Evolutionary conservation across 2,113 vertebrate genomes (phyloP), one percentile per base, ranked within the genome.

Genomic region (Cisticola juncidis): DNA sequence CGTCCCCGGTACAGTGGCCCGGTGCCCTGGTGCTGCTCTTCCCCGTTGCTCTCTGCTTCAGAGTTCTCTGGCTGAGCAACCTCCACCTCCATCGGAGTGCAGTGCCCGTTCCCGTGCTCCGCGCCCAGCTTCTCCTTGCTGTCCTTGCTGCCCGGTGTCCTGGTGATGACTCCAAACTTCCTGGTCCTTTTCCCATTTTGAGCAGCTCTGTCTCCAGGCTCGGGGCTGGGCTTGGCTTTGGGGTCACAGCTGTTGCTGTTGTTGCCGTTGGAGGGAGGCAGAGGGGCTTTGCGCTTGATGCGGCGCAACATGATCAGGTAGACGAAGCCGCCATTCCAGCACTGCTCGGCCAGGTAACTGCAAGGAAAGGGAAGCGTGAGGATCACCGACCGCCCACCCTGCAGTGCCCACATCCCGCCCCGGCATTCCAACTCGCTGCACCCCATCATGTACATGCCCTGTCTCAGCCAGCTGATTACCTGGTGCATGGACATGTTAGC

Each of bases 291-390:
- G 95, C 98, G 98, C 97, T 99, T 99, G 92, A 99, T 99, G 93
- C 99, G 98, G 82, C 99, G 99, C 94, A 99, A 98, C 98, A 99
- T 99, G 98, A 99, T 99, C 98, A 99, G 97, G 98, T 99, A 99
- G 98, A 99, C 98, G 7, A 98, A 99, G 96, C 99, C 99, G 92
- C 99, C 99, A 98, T 99, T 99, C 99, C 99, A 99, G 98, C 99
- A 99, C 98, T 99, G 99, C 91, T 99, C 98, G 35, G 99, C 99
- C 98, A 99, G 97, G 97, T 99, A 99, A 97, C 99, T 99, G 98
- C 45, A 95, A 90, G 88, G 45, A 54, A 96, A 90, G 70, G 73
- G 47, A 94, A 11, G 61, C 0, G 1, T 1, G 2, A 7, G 5
- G 1, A 50, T 94, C 77, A 95, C 36, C 1, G 2, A 38, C 38